Percentiles rank a stretch among this genome's conserved stretches.
These are phyloP conservation scores for Megaceryle alcyon DNA, from an alignment of 2,797 vertebrate species.

Conservation along the genomic window DNA sequence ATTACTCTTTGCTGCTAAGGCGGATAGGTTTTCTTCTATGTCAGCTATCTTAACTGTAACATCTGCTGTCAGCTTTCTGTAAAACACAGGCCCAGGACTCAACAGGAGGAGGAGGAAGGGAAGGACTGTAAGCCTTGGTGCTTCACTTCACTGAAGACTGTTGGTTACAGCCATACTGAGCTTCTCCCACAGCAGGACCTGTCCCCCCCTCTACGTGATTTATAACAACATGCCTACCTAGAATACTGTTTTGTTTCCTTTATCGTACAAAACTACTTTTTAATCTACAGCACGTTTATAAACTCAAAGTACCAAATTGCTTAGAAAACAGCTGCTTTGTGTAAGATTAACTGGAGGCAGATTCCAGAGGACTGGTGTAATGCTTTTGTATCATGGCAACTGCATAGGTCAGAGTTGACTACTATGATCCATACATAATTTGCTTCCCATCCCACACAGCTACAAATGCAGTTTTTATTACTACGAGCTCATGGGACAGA, in stretches of 20 bases:
- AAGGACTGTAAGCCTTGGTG: not conserved
- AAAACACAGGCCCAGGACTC: conserved; percentile 40
- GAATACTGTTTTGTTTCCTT: conserved; percentile 40
- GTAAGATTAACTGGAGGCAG: conserved; percentile 24
- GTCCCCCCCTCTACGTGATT: not conserved
- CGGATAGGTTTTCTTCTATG: conserved; percentile 81
- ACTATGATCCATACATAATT: conserved; percentile 53
- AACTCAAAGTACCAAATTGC: conserved; percentile 35
- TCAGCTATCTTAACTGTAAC: conserved; percentile 84
- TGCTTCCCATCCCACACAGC: conserved; percentile 33
- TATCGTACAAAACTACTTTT: conserved; percentile 19
- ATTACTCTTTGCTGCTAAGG: conserved; percentile 78
- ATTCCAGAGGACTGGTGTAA: conserved; percentile 52
- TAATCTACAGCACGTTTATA: conserved; percentile 49
- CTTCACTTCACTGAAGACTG: not conserved
- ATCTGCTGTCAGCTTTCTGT: conserved; percentile 87
- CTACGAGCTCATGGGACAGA: not conserved
- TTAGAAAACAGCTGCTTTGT: conserved; percentile 58
- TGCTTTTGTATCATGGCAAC: conserved; percentile 51
- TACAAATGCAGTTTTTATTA: conserved; percentile 60
- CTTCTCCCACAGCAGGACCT: not conserved
- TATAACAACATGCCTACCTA: conserved; percentile 5
- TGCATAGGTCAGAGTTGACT: conserved; percentile 39
- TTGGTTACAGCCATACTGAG: not conserved
- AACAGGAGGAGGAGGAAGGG: not conserved